phyloP scores from a whole-genome alignment of 2,113 vertebrate species.

The Oryzias woworae region DNA sequence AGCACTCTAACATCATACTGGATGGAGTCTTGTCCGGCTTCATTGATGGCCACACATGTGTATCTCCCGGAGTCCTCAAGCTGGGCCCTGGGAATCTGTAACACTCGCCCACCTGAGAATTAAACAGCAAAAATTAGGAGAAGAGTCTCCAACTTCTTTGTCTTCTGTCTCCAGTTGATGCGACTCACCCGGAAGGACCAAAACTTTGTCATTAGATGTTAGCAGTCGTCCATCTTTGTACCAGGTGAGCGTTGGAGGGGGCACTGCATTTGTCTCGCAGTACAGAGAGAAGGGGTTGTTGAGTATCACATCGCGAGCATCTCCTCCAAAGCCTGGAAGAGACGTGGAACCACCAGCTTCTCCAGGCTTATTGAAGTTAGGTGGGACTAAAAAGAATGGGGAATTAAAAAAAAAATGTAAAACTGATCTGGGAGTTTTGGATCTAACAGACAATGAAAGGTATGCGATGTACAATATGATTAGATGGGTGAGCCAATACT shows the following conservation, averaged over 20 bases:
- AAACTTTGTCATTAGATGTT: slow-evolving; percentile 84
- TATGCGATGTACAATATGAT: no score
- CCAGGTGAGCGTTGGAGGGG: slow-evolving; percentile 92
- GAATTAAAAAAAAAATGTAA: not conserved
- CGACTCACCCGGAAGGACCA: slow-evolving; percentile 88
- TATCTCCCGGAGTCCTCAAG: slow-evolving; percentile 88
- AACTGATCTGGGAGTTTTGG: no score
- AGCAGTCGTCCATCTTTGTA: slow-evolving; percentile 86
- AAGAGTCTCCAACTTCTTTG: not conserved
- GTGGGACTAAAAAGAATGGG: slow-evolving; percentile 82
- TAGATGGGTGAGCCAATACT: no score
- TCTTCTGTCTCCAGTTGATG: not conserved
- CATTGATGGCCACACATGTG: slow-evolving; percentile 89
- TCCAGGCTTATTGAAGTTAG: slow-evolving; percentile 83
- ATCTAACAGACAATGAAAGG: no score
- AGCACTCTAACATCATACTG: slow-evolving; percentile 89
- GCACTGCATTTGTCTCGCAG: slow-evolving; percentile 93
- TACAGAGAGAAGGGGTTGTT: slow-evolving; percentile 91
- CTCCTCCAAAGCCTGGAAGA: slow-evolving; percentile 65
- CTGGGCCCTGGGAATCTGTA: slow-evolving; percentile 87
- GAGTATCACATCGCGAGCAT: slow-evolving; percentile 85
- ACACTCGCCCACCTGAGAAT: slow-evolving; percentile 84
- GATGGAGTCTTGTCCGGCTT: slow-evolving; percentile 94
- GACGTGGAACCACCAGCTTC: slow-evolving; percentile 73
- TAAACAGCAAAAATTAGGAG: slow-evolving; percentile 8